Evolutionary conservation across 1,140 invertebrate species (phyloP).

Genomic region (Vollenhovia emeryi): DNA sequence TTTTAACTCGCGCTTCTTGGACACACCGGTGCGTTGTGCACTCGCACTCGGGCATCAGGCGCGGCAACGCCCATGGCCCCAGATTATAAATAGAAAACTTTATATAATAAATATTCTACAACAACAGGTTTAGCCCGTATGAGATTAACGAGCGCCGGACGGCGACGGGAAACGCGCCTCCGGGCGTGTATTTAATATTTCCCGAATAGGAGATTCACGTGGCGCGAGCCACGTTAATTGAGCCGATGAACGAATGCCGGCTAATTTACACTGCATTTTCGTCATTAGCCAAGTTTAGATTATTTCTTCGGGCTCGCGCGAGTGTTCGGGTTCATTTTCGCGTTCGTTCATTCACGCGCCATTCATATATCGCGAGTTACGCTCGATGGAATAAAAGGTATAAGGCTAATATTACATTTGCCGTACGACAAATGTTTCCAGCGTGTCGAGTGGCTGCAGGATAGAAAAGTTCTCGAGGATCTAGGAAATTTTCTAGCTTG

Average conservation of each 20-base stretch:
- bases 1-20: slow-evolving; percentile 1
- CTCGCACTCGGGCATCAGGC: not conserved
- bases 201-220: not conserved
- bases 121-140: slow-evolving; percentile 1
- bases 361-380: no score
- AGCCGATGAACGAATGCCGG: slow-evolving; percentile 15
- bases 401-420: no score
- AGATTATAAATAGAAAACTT: slow-evolving; percentile 37
- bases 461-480: no score
- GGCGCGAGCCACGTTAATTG: not conserved
- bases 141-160: slow-evolving; percentile 8
- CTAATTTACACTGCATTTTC: no score
- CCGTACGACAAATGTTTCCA: no score
- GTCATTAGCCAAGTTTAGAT: no score
- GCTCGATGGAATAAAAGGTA: no score
- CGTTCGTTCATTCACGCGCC: no score
- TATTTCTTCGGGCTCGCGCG: no score
- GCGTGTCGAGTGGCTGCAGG: no score
- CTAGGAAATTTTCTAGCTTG: no score
- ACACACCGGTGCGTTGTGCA: not conserved
- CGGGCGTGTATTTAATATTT: not conserved
- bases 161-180: not conserved
- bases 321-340: no score
- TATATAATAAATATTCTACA: slow-evolving; percentile 28
- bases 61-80: not conserved